A percentile compares a stretch with the other conserved stretches of the same genome.
phyloP scores from a whole-genome alignment of 2,888 invertebrate genomes.

The Tinea trinotella region DNA sequence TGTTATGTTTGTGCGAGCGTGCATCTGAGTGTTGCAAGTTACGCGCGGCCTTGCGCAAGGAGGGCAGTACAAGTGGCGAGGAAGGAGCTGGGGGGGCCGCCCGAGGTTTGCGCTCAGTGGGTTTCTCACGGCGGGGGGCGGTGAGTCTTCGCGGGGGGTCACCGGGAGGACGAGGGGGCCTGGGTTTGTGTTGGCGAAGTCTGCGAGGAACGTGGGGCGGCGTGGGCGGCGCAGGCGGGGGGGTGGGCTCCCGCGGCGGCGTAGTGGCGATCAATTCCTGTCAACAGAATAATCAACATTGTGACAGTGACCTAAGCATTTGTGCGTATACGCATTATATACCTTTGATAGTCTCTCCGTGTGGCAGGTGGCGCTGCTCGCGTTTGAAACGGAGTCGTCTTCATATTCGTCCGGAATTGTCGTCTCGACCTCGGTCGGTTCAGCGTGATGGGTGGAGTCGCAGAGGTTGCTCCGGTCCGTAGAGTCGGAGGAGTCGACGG shows the following conservation, averaged over 20 bases:
- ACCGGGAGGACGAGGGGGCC: slow-evolving; percentile 21
- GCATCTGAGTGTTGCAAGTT: too few species aligned
- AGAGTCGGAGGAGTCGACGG: too few species aligned
- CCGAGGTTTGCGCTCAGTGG: slow-evolving; percentile 36
- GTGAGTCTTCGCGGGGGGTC: slow-evolving; percentile 25
- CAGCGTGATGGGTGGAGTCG: slow-evolving; percentile 32
- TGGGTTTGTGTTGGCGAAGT: slow-evolving; percentile 13
- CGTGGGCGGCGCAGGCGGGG: slow-evolving; percentile 19
- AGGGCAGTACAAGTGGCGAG: slow-evolving; percentile 41
- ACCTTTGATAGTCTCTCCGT: too few species aligned
- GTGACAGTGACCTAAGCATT: too few species aligned
- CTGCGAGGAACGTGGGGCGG: slow-evolving; percentile 24
- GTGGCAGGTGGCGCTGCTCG: slow-evolving; percentile 17
- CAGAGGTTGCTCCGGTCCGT: slow-evolving; percentile 26
- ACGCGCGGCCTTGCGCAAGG: slow-evolving; percentile 29
- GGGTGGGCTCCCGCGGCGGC: not conserved
- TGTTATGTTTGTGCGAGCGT: too few species aligned
- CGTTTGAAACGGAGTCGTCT: slow-evolving; percentile 25
- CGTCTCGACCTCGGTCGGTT: slow-evolving; percentile 34
- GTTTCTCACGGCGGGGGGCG: slow-evolving; percentile 43
- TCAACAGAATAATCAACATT: too few species aligned
- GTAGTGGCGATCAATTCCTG: too few species aligned
- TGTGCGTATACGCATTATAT: too few species aligned
- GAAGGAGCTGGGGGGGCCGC: slow-evolving; percentile 25
- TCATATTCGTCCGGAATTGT: slow-evolving; percentile 30